Evolutionary conservation across 2,888 invertebrate species (phyloP).

Genomic region (Pachycephus smyrnensis): DNA sequence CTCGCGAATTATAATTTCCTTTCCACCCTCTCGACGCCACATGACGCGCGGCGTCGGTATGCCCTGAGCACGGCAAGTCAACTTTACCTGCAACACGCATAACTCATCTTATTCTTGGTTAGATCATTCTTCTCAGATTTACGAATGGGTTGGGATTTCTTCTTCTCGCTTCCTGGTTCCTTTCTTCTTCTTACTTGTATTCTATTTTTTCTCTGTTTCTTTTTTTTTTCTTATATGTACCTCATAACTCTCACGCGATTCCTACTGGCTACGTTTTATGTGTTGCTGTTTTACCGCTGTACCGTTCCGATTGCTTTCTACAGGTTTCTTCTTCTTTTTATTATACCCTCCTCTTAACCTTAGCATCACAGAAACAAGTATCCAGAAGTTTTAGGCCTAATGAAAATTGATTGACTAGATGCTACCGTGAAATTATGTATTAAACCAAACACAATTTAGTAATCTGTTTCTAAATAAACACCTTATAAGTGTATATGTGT

Average conservation of each 20-base stretch:
- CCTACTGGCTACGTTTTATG: neutral
- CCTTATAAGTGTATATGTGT: neutral
- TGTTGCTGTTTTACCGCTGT: neutral
- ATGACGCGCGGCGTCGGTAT: constrained; percentile 83
- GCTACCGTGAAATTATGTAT: too few species aligned
- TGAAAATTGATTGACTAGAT: neutral
- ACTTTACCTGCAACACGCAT: constrained; percentile 62
- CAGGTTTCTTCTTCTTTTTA: neutral
- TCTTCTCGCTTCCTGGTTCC: neutral
- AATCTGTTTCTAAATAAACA: neutral
- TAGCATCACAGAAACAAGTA: neutral
- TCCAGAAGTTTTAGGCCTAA: neutral
- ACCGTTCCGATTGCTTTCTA: neutral
- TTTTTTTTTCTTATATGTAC: neutral
- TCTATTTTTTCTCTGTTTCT: neutral
- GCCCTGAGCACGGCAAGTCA: constrained; percentile 78
- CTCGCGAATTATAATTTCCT: constrained; percentile 82
- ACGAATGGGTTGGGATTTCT: constrained; percentile 62
- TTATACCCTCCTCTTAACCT: neutral
- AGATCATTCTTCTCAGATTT: constrained; percentile 70
- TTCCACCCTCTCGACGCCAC: constrained; percentile 88
- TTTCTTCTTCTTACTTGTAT: neutral
- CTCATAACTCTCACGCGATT: neutral
- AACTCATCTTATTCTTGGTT: constrained; percentile 6
- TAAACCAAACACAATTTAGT: neutral